A percentile compares a stretch with the other conserved stretches of the same genome.
Conservation (phyloP, 1,140 invertebrate species). For the Cheumatopsyche charites region DNA sequence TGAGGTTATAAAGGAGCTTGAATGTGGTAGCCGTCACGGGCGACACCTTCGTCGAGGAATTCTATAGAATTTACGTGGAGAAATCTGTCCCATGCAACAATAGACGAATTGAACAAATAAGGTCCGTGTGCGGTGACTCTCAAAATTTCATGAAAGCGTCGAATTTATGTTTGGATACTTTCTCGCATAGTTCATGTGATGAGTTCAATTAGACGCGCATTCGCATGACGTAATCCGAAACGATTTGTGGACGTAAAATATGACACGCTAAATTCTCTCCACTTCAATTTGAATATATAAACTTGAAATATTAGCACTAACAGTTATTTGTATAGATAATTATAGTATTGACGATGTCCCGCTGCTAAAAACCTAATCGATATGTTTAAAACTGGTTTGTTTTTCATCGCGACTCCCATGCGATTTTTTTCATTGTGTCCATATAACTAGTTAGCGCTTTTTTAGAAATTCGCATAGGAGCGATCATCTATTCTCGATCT, state of each 20-base stretch:
- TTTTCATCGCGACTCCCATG: too few species aligned
- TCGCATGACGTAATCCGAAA: too few species aligned
- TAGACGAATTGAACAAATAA: not conserved
- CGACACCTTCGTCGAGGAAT: constrained; percentile 13
- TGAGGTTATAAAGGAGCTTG: not conserved
- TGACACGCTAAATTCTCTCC: not conserved
- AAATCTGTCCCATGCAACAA: not conserved
- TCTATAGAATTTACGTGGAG: constrained; percentile 1
- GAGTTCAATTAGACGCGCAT: too few species aligned
- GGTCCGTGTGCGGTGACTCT: not conserved
- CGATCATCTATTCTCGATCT: not conserved
- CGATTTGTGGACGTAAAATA: not conserved
- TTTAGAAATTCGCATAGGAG: not conserved
- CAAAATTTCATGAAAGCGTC: not conserved
- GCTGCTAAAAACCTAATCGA: constrained; percentile 16
- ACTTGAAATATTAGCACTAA: constrained; percentile 18
- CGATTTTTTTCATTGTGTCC: too few species aligned
- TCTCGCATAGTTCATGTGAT: too few species aligned
- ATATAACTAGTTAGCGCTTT: too few species aligned
- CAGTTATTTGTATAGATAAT: constrained; percentile 20
- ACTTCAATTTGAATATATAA: constrained; percentile 19
- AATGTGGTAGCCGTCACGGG: constrained; percentile 18
- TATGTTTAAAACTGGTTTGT: not conserved
- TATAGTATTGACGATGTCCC: constrained; percentile 18
- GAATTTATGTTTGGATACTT: too few species aligned